These are phyloP conservation scores for Pantherophis alleghaniensis DNA, from an alignment of 2,797 vertebrate species.

Conservation along the genomic window DNA sequence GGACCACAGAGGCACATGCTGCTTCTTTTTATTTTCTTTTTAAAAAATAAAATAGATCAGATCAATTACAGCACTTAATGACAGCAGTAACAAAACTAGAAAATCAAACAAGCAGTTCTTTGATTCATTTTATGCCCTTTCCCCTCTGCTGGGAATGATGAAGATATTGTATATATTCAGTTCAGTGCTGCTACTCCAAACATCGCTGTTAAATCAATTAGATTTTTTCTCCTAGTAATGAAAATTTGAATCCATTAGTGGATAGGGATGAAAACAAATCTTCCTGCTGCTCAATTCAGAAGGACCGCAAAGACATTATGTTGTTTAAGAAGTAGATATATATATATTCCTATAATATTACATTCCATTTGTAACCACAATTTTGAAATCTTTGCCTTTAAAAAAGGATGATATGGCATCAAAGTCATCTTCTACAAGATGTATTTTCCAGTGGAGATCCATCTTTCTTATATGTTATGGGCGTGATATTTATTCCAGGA, in stretches of 20 bases:
- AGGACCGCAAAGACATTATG: conserved; percentile 4
- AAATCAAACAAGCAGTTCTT: conserved; percentile 32
- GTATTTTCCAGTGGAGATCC: not conserved
- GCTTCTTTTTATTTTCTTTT: not conserved
- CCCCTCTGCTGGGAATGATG: conserved; percentile 36
- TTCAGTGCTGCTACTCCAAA: conserved; percentile 25
- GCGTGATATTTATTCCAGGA: not conserved
- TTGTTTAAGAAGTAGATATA: conserved; percentile 23
- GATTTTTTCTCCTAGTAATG: conserved; percentile 29
- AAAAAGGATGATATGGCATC: not conserved
- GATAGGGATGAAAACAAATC: conserved; percentile 24
- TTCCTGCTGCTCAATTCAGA: not conserved
- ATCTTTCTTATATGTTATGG: not conserved
- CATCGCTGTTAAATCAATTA: conserved; percentile 40
- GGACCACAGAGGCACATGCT: not conserved
- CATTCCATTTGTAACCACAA: not conserved
- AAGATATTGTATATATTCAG: conserved; percentile 29
- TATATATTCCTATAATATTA: not conserved
- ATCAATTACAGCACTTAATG: conserved; percentile 9
- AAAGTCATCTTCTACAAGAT: not conserved
- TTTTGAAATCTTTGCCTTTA: not conserved
- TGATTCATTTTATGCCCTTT: conserved; percentile 44
- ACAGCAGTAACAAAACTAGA: not conserved
- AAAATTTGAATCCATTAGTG: conserved; percentile 2
- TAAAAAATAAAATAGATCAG: not conserved